Percentiles rank a stretch among this genome's conserved stretches.
These are phyloP conservation scores for Neodiprion fabricii DNA, from an alignment of 1,140 invertebrate species.

Conservation along the genomic window DNA sequence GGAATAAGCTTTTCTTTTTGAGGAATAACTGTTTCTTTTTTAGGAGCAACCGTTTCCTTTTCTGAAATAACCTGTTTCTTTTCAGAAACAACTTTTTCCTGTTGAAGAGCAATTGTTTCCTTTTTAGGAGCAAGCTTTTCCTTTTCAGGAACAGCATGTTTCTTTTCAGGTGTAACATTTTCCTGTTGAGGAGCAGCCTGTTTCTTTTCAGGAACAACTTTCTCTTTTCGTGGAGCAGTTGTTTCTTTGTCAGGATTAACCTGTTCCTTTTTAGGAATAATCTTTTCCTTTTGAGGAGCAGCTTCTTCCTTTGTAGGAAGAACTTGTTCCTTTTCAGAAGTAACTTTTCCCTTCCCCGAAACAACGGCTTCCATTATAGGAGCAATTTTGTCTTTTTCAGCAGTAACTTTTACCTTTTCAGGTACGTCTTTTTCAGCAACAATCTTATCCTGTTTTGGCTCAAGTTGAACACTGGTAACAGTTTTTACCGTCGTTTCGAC, in stretches of 20 bases:
- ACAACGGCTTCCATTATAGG: background rate
- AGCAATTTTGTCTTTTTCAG: slow-evolving; percentile 27
- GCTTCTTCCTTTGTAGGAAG: slow-evolving; percentile 14
- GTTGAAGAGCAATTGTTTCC: background rate
- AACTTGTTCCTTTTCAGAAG: slow-evolving; percentile 13
- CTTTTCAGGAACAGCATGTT: background rate
- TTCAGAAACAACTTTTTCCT: background rate
- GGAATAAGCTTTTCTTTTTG: background rate
- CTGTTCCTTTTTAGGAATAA: slow-evolving; percentile 15
- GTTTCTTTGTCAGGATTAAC: slow-evolving; percentile 10
- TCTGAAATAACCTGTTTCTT: background rate
- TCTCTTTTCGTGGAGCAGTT: background rate
- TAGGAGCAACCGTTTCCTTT: background rate
- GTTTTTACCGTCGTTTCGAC: slow-evolving; percentile 1
- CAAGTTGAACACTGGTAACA: slow-evolving; percentile 12
- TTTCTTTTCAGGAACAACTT: background rate
- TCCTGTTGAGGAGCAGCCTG: background rate
- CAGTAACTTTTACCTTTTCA: slow-evolving; percentile 21
- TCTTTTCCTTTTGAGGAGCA: background rate
- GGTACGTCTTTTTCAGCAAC: background rate
- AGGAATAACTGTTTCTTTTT: background rate
- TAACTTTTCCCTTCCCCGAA: background rate
- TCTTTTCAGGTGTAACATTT: too few species aligned
- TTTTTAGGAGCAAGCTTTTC: background rate
- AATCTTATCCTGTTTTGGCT: slow-evolving; percentile 8